Conservation (phyloP, 1,140 invertebrate genomes). For the Bombus turneri region DNA sequence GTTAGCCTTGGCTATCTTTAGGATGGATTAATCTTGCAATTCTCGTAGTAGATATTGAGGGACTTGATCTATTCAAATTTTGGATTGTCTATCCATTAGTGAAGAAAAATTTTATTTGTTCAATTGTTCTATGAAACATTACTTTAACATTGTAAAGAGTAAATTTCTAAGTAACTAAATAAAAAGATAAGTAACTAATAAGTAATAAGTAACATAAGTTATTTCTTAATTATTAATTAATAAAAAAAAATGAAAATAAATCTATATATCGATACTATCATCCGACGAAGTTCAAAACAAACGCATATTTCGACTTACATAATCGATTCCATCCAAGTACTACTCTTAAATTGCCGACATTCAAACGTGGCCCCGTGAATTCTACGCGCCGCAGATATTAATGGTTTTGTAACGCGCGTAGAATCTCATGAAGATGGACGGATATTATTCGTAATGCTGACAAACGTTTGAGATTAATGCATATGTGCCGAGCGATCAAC, state of each 20-base stretch:
- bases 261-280: no score
- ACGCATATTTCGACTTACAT: neutral
- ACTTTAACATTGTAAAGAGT: neutral
- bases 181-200: no score
- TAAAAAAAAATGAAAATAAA: no score
- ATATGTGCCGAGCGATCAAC: neutral
- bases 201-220: neutral
- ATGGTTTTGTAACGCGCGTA: neutral
- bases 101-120: no score
- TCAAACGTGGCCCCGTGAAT: neutral
- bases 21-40: no score
- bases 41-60: no score
- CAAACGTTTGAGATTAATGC: neutral
- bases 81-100: no score
- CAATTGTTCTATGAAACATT: neutral
- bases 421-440: constrained; percentile 26
- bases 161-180: no score
- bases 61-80: no score
- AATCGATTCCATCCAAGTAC: neutral
- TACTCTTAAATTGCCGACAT: neutral
- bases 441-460: neutral
- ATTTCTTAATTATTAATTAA: no score
- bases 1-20: no score
- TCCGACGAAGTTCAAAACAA: neutral
- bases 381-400: neutral